Evolutionary conservation across 2,113 vertebrate species (phyloP).

Genomic region (Hypomesus transpacificus): DNA sequence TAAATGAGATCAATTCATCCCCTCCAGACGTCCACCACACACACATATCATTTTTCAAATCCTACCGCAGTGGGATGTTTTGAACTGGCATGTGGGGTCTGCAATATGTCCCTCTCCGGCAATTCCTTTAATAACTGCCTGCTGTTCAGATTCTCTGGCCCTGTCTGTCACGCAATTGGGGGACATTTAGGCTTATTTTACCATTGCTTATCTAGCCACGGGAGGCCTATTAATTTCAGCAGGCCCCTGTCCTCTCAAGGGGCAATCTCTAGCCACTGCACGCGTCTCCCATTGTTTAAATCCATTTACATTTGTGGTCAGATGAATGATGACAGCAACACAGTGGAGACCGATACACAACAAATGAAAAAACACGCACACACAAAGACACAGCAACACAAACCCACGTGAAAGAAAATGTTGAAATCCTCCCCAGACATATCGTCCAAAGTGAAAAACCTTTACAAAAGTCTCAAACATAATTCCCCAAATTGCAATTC

Average conservation of each 20-base stretch:
- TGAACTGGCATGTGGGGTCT: slow-evolving; percentile 63
- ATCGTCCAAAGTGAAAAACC: no score
- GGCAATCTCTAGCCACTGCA: slow-evolving; percentile 63
- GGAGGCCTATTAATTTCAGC: slow-evolving; percentile 82
- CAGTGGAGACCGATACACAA: slow-evolving; percentile 24
- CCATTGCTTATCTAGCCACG: slow-evolving; percentile 76
- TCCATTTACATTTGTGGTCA: slow-evolving; percentile 74
- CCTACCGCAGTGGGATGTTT: slow-evolving; percentile 54
- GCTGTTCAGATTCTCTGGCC: slow-evolving; percentile 73
- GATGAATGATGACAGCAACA: slow-evolving; percentile 65
- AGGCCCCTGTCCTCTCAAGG: slow-evolving; percentile 71
- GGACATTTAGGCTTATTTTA: slow-evolving; percentile 77
- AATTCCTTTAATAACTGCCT: slow-evolving; percentile 76
- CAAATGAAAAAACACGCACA: slow-evolving; percentile 22
- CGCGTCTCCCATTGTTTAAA: slow-evolving; percentile 67
- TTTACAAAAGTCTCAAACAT: no score
- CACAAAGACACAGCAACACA: slow-evolving; percentile 47
- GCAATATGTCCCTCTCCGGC: slow-evolving; percentile 70
- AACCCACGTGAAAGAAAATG: slow-evolving; percentile 9
- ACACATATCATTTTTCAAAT: slow-evolving; percentile 43
- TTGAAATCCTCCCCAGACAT: background rate
- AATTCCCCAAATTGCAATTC: no score
- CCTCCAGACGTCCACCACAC: background rate
- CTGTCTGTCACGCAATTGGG: slow-evolving; percentile 73
- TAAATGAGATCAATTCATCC: slow-evolving; percentile 35